These are phyloP conservation scores for Polymixis flavicincta DNA, from an alignment of 2,888 invertebrate species.

Conservation along the genomic window DNA sequence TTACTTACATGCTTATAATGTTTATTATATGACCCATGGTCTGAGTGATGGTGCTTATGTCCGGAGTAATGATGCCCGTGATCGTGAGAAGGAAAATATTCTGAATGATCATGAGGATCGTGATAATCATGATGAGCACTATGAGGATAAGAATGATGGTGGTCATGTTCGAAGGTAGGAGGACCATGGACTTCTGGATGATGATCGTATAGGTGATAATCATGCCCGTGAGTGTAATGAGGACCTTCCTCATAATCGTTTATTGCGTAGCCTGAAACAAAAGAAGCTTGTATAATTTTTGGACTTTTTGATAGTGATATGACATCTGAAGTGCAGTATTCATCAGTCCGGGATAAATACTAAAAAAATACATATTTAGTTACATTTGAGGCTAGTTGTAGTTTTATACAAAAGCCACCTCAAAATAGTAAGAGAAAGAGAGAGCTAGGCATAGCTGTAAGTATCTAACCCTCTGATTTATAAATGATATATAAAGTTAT, in stretches of 20 bases:
- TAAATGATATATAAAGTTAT: background rate
- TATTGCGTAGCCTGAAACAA: constrained; percentile 76
- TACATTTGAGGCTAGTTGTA: background rate
- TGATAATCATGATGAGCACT: constrained; percentile 60
- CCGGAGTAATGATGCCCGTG: constrained; percentile 66
- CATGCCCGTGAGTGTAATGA: constrained; percentile 77
- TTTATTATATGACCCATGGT: constrained; percentile 75
- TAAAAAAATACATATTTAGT: background rate
- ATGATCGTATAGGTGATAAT: constrained; percentile 73
- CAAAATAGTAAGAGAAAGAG: background rate
- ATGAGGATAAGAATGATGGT: constrained; percentile 37
- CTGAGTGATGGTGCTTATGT: constrained; percentile 68
- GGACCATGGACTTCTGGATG: constrained; percentile 71
- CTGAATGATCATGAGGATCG: constrained; percentile 67
- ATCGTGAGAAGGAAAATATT: constrained; percentile 45
- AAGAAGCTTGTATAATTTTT: background rate
- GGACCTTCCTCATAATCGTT: constrained; percentile 83
- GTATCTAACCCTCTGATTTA: background rate
- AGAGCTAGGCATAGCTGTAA: background rate
- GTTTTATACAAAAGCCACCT: background rate
- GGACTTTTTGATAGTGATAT: constrained; percentile 1
- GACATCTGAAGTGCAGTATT: no score
- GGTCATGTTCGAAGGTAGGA: constrained; percentile 47
- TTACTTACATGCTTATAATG: constrained; percentile 82
- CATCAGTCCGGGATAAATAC: no score